Evolutionary conservation across 2,797 vertebrate species (phyloP), one percentile per base, ranked within the genome.

Genomic region (Myioborus melanocephalus): DNA sequence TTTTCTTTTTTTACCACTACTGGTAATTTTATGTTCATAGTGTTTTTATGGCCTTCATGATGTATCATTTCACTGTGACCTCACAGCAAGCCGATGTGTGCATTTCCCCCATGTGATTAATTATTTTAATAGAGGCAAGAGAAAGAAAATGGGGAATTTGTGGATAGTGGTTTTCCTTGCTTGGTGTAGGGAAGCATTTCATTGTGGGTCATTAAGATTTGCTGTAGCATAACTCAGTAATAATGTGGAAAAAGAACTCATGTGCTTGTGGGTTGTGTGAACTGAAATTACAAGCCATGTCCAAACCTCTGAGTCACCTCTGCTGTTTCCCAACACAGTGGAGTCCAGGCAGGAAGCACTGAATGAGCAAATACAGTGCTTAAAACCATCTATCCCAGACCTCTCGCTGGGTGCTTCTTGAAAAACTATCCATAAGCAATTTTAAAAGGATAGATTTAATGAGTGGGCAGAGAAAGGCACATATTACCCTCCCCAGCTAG

Each of bases 41-140:
- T 39, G 15, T 23, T 88, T 88, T 68, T 75, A 53, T 43, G 52
- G 55, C 15, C 30, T 66, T 86, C 11, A 1, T 72, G 44, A 81
- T 88, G 24, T 78, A 91, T 82, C 56, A 60, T 83, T 83, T 90
- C 83, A 66, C 53, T 77, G 41, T 5, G 19, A 91, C 66, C 80
- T 60, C 70, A 49, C 59, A 90, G 85, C 30, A 72, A 82, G 52
- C 20, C 46, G 13, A 1, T 46, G 27, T 61, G 34, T 46, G 41
- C n/a, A 84, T 81, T 84, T 18, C 6, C 44, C 32, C 14, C 18
- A 23, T 2, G 17, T 82, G 77, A 93, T 84, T 82, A 77, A 90
- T 81, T 86, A 50, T 88, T 82, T 90, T 87, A 95, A 79, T 60
- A 90, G 72, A 94, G 63, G 22, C 17, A 63, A 83, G 63, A 95